Percentiles rank a stretch among this genome's conserved stretches.
Evolutionary conservation across 2,797 vertebrate species (phyloP).

Genomic region (Pantherophis alleghaniensis): DNA sequence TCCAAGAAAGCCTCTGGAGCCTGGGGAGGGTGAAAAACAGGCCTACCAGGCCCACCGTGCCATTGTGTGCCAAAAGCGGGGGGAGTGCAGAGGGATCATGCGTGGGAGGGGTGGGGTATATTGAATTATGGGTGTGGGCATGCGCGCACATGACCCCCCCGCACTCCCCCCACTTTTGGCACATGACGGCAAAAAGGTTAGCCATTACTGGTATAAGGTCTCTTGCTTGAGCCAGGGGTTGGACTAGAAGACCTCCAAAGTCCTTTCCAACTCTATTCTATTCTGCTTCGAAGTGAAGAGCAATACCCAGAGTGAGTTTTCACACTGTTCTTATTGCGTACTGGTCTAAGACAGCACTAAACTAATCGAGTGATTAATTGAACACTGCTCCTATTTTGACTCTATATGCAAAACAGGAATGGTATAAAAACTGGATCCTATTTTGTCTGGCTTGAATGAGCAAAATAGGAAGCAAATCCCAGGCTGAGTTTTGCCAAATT

Average conservation of each 20-base stretch:
- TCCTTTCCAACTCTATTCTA: not conserved
- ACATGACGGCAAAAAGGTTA: too few relatives aligned
- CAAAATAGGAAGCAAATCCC: not conserved
- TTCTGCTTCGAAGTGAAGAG: not conserved
- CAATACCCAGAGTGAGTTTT: not conserved
- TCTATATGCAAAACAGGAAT: not conserved
- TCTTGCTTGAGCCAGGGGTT: not conserved
- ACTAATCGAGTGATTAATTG: not conserved
- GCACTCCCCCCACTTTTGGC: too few relatives aligned
- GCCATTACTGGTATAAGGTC: not conserved
- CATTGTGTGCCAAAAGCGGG: too few relatives aligned
- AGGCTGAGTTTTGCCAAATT: not conserved
- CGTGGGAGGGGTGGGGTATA: too few relatives aligned
- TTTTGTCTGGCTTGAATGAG: not conserved
- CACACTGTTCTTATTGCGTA: not conserved
- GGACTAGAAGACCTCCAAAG: not conserved
- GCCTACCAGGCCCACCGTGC: too few relatives aligned
- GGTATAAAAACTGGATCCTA: not conserved
- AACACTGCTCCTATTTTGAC: not conserved
- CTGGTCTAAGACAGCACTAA: not conserved
- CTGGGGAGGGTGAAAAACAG: too few relatives aligned
- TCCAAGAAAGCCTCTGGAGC: too few relatives aligned
- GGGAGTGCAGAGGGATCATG: too few relatives aligned
- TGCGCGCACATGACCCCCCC: too few relatives aligned
- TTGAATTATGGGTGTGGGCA: too few relatives aligned